Evolutionary conservation across 1,140 invertebrate genomes (phyloP).

Genomic region (Pogonomyrmex barbatus): DNA sequence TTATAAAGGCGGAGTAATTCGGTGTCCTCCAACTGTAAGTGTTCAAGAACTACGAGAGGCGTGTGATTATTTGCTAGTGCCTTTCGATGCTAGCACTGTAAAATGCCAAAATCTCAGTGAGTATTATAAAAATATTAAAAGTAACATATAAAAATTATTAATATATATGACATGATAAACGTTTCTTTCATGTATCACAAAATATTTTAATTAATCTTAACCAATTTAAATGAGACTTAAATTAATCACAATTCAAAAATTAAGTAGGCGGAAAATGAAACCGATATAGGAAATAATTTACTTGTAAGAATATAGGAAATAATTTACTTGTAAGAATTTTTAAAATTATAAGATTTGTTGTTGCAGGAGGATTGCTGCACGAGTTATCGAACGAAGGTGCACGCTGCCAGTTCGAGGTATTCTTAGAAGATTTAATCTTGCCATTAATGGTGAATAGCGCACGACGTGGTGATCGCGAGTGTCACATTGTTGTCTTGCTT

Average conservation of each 20-base stretch:
- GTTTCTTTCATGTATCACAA: not conserved
- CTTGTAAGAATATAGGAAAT: slow-evolving; percentile 15
- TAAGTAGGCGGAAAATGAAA: not conserved
- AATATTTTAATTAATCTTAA: not conserved
- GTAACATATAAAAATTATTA: no score
- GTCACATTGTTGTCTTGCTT: slow-evolving; percentile 97
- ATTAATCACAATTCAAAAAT: not conserved
- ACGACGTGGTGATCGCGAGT: slow-evolving; percentile 94
- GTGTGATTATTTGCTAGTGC: slow-evolving; percentile 99
- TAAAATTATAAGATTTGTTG: slow-evolving; percentile 35
- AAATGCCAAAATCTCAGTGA: slow-evolving; percentile 97
- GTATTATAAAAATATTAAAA: slow-evolving; percentile 79
- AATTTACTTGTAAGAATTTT: slow-evolving; percentile 1
- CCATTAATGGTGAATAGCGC: slow-evolving; percentile 98
- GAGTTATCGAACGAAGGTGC: slow-evolving; percentile 99
- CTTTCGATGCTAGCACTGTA: slow-evolving; percentile 98
- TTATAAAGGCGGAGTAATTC: slow-evolving; percentile 95
- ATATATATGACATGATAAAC: not conserved
- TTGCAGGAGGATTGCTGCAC: slow-evolving; percentile 96
- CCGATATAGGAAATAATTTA: not conserved
- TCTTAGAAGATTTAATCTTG: slow-evolving; percentile 97
- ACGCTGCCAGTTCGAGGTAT: slow-evolving; percentile 97
- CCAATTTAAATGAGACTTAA: not conserved
- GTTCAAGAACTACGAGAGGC: slow-evolving; percentile 98
- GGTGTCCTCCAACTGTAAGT: slow-evolving; percentile 93